These are phyloP conservation scores for Salminus brasiliensis DNA, from an alignment of 2,113 vertebrate genomes.

Conservation along the genomic window DNA sequence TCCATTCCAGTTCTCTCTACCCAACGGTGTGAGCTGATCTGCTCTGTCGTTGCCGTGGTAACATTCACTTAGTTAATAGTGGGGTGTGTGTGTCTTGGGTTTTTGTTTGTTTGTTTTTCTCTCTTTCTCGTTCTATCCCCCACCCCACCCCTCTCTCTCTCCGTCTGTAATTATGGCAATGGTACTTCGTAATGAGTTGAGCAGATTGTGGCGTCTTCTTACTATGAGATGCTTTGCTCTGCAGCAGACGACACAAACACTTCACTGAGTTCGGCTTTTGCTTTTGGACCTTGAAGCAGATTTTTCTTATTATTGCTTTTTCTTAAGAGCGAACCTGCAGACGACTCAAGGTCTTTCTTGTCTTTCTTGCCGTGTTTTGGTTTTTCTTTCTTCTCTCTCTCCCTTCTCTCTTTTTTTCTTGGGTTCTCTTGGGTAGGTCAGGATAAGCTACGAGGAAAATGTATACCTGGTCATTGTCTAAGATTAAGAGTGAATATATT, in stretches of 20 bases:
- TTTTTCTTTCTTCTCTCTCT: neutral
- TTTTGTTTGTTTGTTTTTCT: too few relatives aligned
- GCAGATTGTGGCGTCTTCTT: neutral
- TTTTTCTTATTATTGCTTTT: neutral
- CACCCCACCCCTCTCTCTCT: too few relatives aligned
- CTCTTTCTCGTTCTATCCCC: constrained; percentile 14
- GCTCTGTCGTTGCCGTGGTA: constrained; percentile 52
- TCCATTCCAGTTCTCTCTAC: constrained; percentile 1
- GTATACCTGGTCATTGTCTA: neutral
- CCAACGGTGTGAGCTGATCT: constrained; percentile 10
- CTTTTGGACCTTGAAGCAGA: neutral
- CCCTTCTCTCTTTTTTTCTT: too few relatives aligned
- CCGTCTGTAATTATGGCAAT: constrained; percentile 29
- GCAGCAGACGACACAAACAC: neutral
- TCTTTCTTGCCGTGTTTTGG: neutral
- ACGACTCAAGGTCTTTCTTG: neutral
- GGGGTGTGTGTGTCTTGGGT: too few relatives aligned
- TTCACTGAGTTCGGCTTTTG: neutral
- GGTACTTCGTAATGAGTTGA: constrained; percentile 45
- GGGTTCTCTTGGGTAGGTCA: too few relatives aligned
- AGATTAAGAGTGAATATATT: too few relatives aligned
- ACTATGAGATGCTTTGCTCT: neutral
- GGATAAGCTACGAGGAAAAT: too few relatives aligned
- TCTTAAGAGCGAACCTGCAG: neutral
- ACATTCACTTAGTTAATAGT: constrained; percentile 31